A percentile compares a stretch with the other conserved stretches of the same genome.
Evolutionary conservation across 2,797 vertebrate genomes (phyloP).

Genomic region (Pipistrellus kuhlii): DNA sequence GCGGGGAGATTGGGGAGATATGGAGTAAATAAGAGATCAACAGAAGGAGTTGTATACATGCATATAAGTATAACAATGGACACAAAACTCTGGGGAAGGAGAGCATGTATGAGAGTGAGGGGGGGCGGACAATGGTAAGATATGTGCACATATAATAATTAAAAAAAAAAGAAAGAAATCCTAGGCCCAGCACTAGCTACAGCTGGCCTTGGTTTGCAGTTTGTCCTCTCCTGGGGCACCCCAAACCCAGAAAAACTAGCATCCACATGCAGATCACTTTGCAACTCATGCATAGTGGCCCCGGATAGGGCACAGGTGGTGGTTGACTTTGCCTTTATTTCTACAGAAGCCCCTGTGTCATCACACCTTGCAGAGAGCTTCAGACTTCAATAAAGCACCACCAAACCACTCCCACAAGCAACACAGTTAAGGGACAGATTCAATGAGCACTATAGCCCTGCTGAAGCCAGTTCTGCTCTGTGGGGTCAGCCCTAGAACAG

Average conservation of each 20-base stretch:
- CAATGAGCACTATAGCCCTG: not conserved
- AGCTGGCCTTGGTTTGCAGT: not conserved
- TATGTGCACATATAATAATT: no score
- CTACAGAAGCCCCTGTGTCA: not conserved
- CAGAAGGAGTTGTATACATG: no score
- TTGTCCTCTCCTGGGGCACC: not conserved
- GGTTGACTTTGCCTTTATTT: not conserved
- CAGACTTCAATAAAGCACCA: not conserved
- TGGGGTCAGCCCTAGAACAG: not conserved
- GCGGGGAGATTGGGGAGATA: no score
- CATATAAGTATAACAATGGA: no score
- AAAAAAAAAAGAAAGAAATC: no score
- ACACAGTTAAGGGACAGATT: not conserved
- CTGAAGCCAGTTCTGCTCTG: not conserved
- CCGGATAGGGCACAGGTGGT: not conserved
- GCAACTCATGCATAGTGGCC: not conserved
- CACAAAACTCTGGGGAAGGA: no score
- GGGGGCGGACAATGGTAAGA: no score
- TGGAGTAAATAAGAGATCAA: no score
- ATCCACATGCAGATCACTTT: not conserved
- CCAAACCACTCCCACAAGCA: not conserved
- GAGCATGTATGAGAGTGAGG: no score
- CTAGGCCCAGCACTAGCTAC: not conserved
- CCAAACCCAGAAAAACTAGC: not conserved
- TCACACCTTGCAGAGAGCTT: not conserved